Evolutionary conservation across 2,113 vertebrate genomes (phyloP).

Genomic region (Balaeniceps rex): DNA sequence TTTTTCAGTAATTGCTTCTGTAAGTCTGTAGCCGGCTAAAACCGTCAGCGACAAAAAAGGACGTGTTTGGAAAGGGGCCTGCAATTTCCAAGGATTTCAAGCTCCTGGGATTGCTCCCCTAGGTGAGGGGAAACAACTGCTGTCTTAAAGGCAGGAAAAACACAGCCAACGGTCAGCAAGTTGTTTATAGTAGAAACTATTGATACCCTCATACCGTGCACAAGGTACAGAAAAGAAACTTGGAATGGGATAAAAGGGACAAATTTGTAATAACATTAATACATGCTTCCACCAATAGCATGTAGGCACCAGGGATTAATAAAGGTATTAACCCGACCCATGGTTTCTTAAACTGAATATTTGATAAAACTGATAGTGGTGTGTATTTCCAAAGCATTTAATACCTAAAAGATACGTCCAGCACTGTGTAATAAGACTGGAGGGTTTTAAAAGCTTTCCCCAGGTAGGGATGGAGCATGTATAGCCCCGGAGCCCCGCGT

Average conservation of each 20-base stretch:
- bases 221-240: neutral
- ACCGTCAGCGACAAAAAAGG: neutral
- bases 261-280: neutral
- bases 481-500: neutral
- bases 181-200: neutral
- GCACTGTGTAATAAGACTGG: neutral
- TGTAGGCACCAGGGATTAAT: neutral
- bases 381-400: neutral
- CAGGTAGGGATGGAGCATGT: neutral
- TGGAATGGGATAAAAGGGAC: conserved; percentile 8
- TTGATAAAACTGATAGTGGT: neutral
- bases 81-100: neutral
- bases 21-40: neutral
- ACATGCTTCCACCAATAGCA: neutral
- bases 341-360: neutral
- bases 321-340: neutral
- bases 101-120: neutral
- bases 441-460: neutral
- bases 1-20: neutral
- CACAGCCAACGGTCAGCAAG: neutral
- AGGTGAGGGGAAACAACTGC: neutral
- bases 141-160: neutral
- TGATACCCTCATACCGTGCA: neutral
- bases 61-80: neutral
- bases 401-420: neutral